Percentiles rank a stretch among this genome's conserved stretches.
These are phyloP conservation scores for Oxyteleia sp. DNA, from an alignment of 2,888 invertebrate species.

Conservation along the genomic window DNA sequence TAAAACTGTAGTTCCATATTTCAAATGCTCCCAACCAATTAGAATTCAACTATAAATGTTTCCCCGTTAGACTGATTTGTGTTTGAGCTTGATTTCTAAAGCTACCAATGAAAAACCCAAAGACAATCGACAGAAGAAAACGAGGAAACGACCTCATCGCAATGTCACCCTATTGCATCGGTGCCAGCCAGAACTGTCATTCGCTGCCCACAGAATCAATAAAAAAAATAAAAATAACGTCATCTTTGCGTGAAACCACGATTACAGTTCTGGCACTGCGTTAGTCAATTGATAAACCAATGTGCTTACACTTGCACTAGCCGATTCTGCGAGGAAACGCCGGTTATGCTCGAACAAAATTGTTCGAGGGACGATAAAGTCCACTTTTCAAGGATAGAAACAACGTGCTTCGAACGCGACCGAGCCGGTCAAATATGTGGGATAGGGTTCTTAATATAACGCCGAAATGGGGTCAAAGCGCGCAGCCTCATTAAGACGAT, in stretches of 20 bases:
- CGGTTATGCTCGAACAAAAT: constrained; percentile 10
- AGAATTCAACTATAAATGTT: too few species aligned
- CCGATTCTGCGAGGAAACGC: constrained; percentile 10
- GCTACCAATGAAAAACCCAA: too few species aligned
- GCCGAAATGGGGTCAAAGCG: constrained; percentile 65
- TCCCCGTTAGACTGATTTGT: too few species aligned
- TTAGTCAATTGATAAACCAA: too few species aligned
- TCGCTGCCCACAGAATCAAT: constrained; percentile 4
- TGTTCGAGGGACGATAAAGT: constrained; percentile 12
- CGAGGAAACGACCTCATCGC: constrained; percentile 61
- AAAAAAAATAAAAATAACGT: too few species aligned
- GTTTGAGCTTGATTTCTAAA: too few species aligned
- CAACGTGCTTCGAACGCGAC: constrained; percentile 25
- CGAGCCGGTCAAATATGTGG: constrained; percentile 31
- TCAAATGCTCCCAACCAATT: too few species aligned
- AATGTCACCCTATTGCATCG: constrained; percentile 45
- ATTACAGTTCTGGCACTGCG: background rate
- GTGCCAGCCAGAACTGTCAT: constrained; percentile 36
- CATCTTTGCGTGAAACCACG: background rate
- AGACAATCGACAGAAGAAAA: constrained; percentile 30
- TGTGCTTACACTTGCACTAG: too few species aligned
- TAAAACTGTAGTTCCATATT: too few species aligned
- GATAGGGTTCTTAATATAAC: constrained; percentile 73
- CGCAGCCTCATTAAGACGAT: constrained; percentile 65
- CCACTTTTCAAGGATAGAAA: constrained; percentile 43